Evolutionary conservation across 1,140 invertebrate genomes (phyloP).

Genomic region (Alviniconcha marisindica): DNA sequence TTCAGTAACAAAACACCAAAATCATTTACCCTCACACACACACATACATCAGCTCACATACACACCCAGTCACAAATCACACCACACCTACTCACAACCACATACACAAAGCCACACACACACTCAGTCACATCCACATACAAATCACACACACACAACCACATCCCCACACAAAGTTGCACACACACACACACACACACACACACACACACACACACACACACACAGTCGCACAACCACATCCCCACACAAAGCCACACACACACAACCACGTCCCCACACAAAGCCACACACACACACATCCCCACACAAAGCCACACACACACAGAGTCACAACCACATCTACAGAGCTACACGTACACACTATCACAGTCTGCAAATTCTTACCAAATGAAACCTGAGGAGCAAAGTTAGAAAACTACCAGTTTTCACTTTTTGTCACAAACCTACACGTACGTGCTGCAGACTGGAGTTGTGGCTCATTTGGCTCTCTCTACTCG

Average conservation of each 20-base stretch:
- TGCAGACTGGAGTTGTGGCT: neutral
- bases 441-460: neutral
- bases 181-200: neutral
- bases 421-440: no score
- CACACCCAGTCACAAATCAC: neutral
- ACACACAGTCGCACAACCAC: neutral
- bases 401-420: neutral
- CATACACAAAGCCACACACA: neutral
- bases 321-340: neutral
- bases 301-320: neutral
- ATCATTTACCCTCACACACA: neutral
- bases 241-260: no score
- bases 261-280: no score
- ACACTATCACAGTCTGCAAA: constrained; percentile 12
- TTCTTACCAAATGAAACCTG: neutral
- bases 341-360: neutral
- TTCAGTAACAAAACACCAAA: neutral
- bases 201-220: neutral
- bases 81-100: neutral
- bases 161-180: no score
- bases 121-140: neutral
- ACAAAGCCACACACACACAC: neutral
- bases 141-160: neutral
- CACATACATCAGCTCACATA: neutral
- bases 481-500: neutral